Base-by-base conservation (phyloP, 2,888 invertebrate genomes). In the Tromatobia lineatoria region DNA sequence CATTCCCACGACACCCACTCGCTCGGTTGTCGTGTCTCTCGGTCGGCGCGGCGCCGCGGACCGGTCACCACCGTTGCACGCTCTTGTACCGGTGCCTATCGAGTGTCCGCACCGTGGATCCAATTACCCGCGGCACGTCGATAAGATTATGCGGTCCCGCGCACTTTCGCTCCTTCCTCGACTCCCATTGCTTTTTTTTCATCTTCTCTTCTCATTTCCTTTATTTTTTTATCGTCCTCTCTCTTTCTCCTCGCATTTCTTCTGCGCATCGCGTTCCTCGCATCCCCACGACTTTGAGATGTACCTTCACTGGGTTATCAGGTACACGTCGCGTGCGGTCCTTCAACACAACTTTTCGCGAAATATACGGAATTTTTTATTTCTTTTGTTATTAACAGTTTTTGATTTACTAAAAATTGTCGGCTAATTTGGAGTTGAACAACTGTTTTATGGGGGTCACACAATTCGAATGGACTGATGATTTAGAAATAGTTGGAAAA, bases 51-150 rank as follows among this genome's bases (percentile, higher is more conserved):
- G 74, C 29, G 52, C 70, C 59, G 54, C 15, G 42, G 59, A 57
- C 73, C 57, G 73, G 57, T 52, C 57, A 67, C 73, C 80, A 59
- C 45, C 57, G 73, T 66, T 64, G 45, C 29, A 23, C 59, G 29
- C 59, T 70, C 20, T 38, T 61, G n/a, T 23, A 20, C 42, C 42
- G 73, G 47, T 69, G 75, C 61, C 75, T 80, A 77, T 84, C 84
- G 78, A 78, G 77, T 81, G 77, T 81, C 84, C 73, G 74, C 54
- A 78, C 38, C 81, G 64, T 80, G 67, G 84, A 84, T 84, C 84
- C 81, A 84, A 84, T 84, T 84, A 81, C 82, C 70, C 71, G 47
- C 59, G 67, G 78, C 61, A 79, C 67, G 73, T 77, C 81, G 69
- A 80, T 84, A 74, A 77, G 80, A 70, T 84, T 76, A 79, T 75